These are phyloP conservation scores for Pelochelys cantorii DNA, from an alignment of 2,797 vertebrate genomes.

Conservation along the genomic window DNA sequence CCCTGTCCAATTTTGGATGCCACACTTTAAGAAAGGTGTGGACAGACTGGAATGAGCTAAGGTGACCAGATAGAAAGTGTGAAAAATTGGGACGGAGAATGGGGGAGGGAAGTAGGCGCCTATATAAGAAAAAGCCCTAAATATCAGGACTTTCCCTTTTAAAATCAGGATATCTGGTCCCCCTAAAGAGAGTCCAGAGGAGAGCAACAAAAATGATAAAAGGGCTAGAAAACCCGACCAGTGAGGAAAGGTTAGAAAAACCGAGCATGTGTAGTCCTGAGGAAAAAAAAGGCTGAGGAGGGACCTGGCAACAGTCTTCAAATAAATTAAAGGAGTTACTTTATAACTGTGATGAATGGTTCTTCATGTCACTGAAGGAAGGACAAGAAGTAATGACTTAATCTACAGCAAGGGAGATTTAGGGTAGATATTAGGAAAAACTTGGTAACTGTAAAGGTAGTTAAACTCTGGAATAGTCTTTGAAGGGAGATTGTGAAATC, in stretches of 20 bases:
- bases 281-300: not conserved
- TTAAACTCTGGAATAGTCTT: not conserved
- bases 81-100: too few relatives aligned
- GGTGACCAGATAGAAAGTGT: too few relatives aligned
- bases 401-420: not conserved
- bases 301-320: not conserved
- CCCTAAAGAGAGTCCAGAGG: not conserved
- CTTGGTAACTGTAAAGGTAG: not conserved
- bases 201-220: not conserved
- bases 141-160: too few relatives aligned
- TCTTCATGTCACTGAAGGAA: not conserved
- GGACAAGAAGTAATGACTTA: not conserved
- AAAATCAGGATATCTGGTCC: too few relatives aligned
- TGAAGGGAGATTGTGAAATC: not conserved
- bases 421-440: not conserved
- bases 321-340: not conserved
- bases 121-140: too few relatives aligned
- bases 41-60: not conserved
- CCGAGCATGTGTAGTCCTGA: not conserved
- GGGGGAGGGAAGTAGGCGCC: too few relatives aligned
- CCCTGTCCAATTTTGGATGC: not conserved
- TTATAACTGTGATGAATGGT: not conserved
- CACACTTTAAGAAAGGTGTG: not conserved
- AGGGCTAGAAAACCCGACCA: not conserved
- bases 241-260: not conserved